Evolutionary conservation across 35 echinoderm and acorn worm species (phyloP).

Genomic region (Nesometra sesokonis): DNA sequence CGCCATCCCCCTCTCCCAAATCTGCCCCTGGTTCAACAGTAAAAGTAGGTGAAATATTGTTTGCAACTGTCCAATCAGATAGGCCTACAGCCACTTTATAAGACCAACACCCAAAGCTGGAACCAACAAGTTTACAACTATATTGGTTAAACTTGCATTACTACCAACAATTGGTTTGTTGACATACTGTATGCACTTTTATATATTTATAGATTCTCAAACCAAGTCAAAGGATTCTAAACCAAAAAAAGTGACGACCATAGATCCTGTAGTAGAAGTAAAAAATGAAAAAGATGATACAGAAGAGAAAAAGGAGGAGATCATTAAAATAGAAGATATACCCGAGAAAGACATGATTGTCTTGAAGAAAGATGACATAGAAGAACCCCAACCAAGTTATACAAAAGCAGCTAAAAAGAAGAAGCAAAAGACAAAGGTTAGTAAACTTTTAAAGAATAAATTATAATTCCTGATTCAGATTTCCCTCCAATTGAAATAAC

Average conservation of each 20-base stretch:
- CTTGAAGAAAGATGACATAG: constrained; percentile 54
- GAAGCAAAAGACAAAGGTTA: constrained; percentile 8
- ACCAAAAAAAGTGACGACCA: background rate
- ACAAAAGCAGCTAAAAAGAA: constrained; percentile 57
- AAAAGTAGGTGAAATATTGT: too few species aligned
- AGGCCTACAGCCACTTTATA: too few species aligned
- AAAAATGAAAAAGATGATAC: background rate
- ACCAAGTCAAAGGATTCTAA: background rate
- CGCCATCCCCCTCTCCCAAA: too few species aligned
- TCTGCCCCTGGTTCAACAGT: too few species aligned
- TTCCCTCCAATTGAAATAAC: background rate
- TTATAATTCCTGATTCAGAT: background rate
- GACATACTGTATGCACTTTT: too few species aligned
- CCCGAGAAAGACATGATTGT: constrained; percentile 32
- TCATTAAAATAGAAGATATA: background rate
- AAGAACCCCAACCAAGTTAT: constrained; percentile 14
- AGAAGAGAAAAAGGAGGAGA: background rate
- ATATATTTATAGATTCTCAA: background rate
- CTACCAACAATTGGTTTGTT: too few species aligned
- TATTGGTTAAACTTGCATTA: too few species aligned
- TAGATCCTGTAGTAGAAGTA: background rate
- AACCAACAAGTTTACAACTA: too few species aligned
- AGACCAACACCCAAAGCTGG: too few species aligned
- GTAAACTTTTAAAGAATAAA: background rate
- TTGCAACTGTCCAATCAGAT: too few species aligned